These are phyloP conservation scores for Drosophila cracens DNA, from an alignment of 2,888 invertebrate genomes.

Conservation along the genomic window DNA sequence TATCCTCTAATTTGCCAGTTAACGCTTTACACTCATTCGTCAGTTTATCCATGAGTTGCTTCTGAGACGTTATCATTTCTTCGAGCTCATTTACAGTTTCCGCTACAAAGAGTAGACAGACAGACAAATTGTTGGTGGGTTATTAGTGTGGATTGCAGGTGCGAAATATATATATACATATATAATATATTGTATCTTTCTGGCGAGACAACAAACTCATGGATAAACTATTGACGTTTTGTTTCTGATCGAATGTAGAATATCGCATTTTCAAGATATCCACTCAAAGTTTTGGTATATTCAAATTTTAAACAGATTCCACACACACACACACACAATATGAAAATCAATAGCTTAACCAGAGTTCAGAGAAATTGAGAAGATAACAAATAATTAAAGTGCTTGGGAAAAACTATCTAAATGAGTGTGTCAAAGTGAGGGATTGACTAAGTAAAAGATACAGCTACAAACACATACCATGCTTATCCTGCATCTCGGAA, in stretches of 20 bases:
- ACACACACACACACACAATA: conserved; percentile 74
- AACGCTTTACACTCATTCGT: conserved; percentile 95
- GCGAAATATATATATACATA: conserved; percentile 14
- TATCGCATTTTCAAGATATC: conserved; percentile 18
- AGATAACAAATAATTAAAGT: conserved; percentile 10
- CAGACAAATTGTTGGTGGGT: conserved; percentile 42
- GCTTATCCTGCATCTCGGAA: conserved; percentile 92
- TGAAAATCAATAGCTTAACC: conserved; percentile 86
- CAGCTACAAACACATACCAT: conserved; percentile 89
- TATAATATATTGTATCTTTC: conserved; percentile 20
- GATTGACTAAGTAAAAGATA: neutral
- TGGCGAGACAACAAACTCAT: conserved; percentile 85
- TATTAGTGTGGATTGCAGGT: conserved; percentile 37
- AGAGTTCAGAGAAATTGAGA: conserved; percentile 63
- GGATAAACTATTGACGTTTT: conserved; percentile 88
- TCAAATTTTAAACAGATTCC: conserved; percentile 22
- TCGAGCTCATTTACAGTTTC: conserved; percentile 95
- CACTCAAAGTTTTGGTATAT: conserved; percentile 5
- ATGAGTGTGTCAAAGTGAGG: neutral
- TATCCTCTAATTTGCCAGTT: conserved; percentile 95
- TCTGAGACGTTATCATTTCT: conserved; percentile 95
- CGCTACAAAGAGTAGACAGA: conserved; percentile 88
- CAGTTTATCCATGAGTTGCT: conserved; percentile 96
- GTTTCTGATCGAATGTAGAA: conserved; percentile 38
- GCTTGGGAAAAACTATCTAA: conserved; percentile 9